Evolutionary conservation across 2,888 invertebrate genomes (phyloP).

Genomic region (Pollenia amentaria): DNA sequence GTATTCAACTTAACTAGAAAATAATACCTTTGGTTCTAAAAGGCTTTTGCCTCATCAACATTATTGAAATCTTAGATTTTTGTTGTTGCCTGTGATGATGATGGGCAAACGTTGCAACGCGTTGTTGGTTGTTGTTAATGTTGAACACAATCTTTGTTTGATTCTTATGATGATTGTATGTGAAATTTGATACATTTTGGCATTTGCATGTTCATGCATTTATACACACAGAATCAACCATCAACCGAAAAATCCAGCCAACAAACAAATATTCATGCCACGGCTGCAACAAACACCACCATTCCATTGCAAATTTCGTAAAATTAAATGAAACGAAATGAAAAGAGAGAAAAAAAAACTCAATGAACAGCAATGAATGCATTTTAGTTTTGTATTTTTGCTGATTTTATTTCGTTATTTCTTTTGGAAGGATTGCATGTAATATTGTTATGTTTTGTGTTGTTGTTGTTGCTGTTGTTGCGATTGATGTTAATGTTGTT

Average conservation of each 20-base stretch:
- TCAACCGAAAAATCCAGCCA: conserved; percentile 55
- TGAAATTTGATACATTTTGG: conserved; percentile 84
- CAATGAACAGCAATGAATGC: conserved; percentile 63
- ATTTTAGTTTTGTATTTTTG: conserved; percentile 67
- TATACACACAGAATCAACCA: conserved; percentile 45
- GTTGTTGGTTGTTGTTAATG: conserved; percentile 75
- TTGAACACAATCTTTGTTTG: conserved; percentile 75
- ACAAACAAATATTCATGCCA: conserved; percentile 63
- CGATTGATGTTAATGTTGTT: conserved; percentile 36
- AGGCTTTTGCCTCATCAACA: conserved; percentile 53
- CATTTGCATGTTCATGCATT: conserved; percentile 77
- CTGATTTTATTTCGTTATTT: conserved; percentile 55
- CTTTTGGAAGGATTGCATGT: conserved; percentile 70
- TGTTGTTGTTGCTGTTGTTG: conserved; percentile 41
- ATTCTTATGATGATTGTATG: conserved; percentile 82
- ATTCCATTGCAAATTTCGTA: conserved; percentile 52
- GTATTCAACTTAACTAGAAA: not conserved
- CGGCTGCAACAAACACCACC: conserved; percentile 59
- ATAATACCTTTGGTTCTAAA: not conserved
- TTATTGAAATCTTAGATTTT: conserved; percentile 50
- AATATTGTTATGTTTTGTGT: conserved; percentile 65
- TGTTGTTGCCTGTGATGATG: conserved; percentile 65
- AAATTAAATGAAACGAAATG: conserved; percentile 34
- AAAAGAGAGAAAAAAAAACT: not conserved
- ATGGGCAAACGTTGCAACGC: conserved; percentile 61